Evolutionary conservation across 2,113 vertebrate species (phyloP).

Genomic region (Microtus oregoni): DNA sequence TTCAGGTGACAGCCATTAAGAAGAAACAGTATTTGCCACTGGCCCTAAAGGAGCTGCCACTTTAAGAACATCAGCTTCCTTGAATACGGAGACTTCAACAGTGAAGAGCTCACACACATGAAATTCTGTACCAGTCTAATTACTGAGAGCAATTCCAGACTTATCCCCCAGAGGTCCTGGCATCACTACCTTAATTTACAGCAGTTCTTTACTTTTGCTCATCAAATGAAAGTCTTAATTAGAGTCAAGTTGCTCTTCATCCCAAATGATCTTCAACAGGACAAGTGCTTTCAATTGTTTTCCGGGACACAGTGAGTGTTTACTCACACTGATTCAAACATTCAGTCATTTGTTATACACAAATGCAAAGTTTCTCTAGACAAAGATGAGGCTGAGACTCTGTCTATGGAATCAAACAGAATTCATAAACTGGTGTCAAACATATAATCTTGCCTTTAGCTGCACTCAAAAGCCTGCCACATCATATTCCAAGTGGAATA

Average conservation of each 20-base stretch:
- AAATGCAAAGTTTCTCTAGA: conserved; percentile 1
- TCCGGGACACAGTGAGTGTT: not conserved
- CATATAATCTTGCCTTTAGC: not conserved
- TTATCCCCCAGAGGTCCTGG: conserved; percentile 58
- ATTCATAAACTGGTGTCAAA: not conserved
- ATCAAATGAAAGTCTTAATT: conserved; percentile 78
- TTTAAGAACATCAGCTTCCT: conserved; percentile 63
- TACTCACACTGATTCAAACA: not conserved
- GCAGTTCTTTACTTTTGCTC: conserved; percentile 72
- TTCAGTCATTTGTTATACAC: not conserved
- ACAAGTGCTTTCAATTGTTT: conserved; percentile 38
- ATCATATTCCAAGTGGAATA: not conserved
- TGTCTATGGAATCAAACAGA: not conserved
- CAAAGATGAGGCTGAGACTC: not conserved
- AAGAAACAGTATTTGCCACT: conserved; percentile 42
- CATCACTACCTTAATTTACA: conserved; percentile 68
- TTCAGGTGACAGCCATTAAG: not conserved
- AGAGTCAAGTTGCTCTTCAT: conserved; percentile 61
- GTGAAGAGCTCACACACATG: conserved; percentile 38
- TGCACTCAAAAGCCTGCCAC: not conserved
- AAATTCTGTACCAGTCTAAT: conserved; percentile 64
- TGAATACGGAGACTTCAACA: conserved; percentile 44
- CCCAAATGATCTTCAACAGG: conserved; percentile 36
- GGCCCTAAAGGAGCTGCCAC: conserved; percentile 31
- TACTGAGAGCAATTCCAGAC: conserved; percentile 67